Percentiles rank a stretch among this genome's conserved stretches.
Conservation (phyloP, 2,113 vertebrate species). For the Todiramphus chloris region DNA sequence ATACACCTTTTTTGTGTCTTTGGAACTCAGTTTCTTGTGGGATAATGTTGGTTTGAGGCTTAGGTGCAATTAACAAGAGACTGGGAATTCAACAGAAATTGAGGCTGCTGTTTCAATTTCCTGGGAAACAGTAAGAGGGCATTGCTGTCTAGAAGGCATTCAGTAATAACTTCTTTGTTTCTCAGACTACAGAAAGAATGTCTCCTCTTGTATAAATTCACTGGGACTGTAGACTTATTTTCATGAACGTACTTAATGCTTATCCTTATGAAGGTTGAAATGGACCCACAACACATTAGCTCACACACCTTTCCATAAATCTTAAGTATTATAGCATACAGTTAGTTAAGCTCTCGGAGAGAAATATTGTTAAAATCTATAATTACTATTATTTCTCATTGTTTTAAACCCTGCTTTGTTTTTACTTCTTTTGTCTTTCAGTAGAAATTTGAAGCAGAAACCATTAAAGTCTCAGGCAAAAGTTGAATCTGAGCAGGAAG, state of each 20-base stretch:
- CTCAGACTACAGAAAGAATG: not conserved
- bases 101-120: not conserved
- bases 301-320: not conserved
- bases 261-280: not conserved
- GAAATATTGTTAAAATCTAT: not conserved
- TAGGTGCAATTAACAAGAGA: not conserved
- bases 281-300: not conserved
- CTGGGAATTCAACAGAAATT: not conserved
- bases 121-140: not conserved
- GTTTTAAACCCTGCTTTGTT: not conserved
- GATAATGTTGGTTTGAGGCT: not conserved
- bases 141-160: not conserved
- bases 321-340: accelerated
- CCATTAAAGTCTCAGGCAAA: constrained; percentile 84
- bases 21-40: not conserved
- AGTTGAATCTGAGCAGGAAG: constrained; percentile 69
- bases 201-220: not conserved
- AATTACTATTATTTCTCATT: not conserved
- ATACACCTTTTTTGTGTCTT: not conserved
- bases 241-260: not conserved
- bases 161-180: not conserved
- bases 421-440: constrained; percentile 61
- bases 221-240: not conserved
- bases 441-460: constrained; percentile 77
- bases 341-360: not conserved